Conservation (phyloP, 2,797 vertebrate species). For the Coilia nasus region DNA sequence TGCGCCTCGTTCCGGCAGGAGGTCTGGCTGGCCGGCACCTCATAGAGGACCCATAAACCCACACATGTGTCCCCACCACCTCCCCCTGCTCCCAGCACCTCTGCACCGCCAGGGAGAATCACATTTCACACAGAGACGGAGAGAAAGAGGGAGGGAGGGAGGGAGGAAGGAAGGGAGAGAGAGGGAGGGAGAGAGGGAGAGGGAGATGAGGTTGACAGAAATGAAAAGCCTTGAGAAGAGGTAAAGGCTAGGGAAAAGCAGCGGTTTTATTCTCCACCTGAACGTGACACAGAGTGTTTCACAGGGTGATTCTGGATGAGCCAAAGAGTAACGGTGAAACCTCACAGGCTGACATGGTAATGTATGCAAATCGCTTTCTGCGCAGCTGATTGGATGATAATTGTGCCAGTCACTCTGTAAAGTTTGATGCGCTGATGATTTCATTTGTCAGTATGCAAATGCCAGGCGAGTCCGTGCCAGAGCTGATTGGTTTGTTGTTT, state of each 20-base stretch:
- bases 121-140: constrained; percentile 20
- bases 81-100: background rate
- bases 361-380: constrained; percentile 17
- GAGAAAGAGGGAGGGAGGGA: background rate
- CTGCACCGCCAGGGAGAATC: background rate
- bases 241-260: constrained; percentile 20
- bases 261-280: constrained; percentile 14
- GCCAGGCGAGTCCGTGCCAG: background rate
- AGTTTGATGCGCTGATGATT: constrained; percentile 12
- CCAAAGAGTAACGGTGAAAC: constrained; percentile 1
- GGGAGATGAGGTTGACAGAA: constrained; percentile 19
- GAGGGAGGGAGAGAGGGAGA: background rate
- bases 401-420: constrained; percentile 14
- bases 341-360: constrained; percentile 13
- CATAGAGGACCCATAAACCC: constrained; percentile 10
- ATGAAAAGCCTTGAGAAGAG: constrained; percentile 13
- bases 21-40: background rate
- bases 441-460: constrained; percentile 27
- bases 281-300: constrained; percentile 15
- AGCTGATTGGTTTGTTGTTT: constrained; percentile 21
- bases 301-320: constrained; percentile 11
- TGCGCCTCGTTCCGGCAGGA: background rate
- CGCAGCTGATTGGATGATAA: constrained; percentile 14
- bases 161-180: background rate
- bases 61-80: constrained; percentile 1